Percentiles rank a stretch among this genome's conserved stretches.
Conservation (phyloP, 2,113 vertebrate genomes). For the Hemibagrus wyckioides region DNA sequence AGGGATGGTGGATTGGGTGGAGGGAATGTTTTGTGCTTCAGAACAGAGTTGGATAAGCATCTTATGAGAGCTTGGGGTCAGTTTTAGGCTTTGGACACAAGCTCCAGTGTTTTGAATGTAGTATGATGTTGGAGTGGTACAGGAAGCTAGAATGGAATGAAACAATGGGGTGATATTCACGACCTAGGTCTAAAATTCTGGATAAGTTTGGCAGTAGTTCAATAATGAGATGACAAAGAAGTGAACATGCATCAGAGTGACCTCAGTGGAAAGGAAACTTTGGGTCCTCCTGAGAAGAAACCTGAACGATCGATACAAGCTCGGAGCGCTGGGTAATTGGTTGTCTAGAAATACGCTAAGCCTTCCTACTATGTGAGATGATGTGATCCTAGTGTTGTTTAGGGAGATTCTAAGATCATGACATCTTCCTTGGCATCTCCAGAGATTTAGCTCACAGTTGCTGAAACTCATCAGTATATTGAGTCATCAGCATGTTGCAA, state of each 20-base stretch:
- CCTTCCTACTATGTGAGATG: neutral
- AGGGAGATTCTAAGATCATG: neutral
- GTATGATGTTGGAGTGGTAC: neutral
- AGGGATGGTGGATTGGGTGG: neutral
- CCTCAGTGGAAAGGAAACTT: neutral
- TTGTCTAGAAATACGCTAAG: neutral
- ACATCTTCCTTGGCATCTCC: neutral
- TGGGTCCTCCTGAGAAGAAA: neutral
- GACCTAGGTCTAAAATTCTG: neutral
- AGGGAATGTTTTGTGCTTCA: neutral
- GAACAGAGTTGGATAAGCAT: neutral
- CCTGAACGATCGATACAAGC: neutral
- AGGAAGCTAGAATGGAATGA: neutral
- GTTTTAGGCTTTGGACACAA: neutral
- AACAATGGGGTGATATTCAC: neutral
- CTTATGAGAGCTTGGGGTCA: neutral
- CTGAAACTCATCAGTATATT: neutral
- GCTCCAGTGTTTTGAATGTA: neutral
- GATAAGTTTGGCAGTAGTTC: neutral
- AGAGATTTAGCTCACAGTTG: neutral
- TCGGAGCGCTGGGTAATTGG: neutral
- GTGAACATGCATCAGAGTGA: neutral
- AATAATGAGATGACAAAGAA: neutral
- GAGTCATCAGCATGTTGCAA: neutral
- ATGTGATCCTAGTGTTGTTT: neutral